Percentiles rank a stretch among this genome's conserved stretches.
Conservation (phyloP, 1,140 invertebrate species). For the Drosophila melanica region DNA sequence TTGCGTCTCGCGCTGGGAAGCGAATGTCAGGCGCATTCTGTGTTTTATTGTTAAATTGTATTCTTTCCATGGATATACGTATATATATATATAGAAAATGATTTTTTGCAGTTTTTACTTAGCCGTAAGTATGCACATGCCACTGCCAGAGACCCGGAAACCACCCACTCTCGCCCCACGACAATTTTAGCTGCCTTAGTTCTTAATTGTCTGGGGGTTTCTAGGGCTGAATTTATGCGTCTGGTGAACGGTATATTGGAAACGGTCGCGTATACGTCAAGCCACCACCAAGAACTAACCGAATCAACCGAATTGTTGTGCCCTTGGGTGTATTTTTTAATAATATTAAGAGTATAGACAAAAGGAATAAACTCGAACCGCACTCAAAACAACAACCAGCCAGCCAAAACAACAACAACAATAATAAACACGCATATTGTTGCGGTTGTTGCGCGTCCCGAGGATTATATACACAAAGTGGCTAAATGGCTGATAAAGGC, state of each 20-base stretch:
- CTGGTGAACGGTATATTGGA: constrained; percentile 38
- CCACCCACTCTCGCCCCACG: constrained; percentile 4
- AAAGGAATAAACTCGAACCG: constrained; percentile 39
- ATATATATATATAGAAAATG: constrained; percentile 43
- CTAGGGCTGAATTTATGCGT: constrained; percentile 67
- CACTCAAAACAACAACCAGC: constrained; percentile 38
- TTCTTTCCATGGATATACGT: constrained; percentile 60
- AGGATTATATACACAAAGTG: constrained; percentile 74
- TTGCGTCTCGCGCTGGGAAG: constrained; percentile 40
- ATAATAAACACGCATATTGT: constrained; percentile 77
- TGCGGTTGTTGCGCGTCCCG: constrained; percentile 61
- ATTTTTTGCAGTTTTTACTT: constrained; percentile 62
- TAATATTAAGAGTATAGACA: constrained; percentile 81
- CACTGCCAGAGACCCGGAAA: constrained; percentile 22
- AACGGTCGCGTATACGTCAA: constrained; percentile 48
- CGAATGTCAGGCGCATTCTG: constrained; percentile 56
- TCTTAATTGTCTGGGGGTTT: constrained; percentile 73
- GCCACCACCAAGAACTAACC: constrained; percentile 64
- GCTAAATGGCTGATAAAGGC: constrained; percentile 81
- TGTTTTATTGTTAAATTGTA: constrained; percentile 61
- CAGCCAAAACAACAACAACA: constrained; percentile 50
- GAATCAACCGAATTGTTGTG: constrained; percentile 73
- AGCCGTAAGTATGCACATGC: constrained; percentile 38
- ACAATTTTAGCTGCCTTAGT: constrained; percentile 35
- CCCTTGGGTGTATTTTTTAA: constrained; percentile 81